Evolutionary conservation across 2,888 invertebrate species (phyloP), one percentile per base, ranked within the genome.

Genomic region (Pherbina coryleti): DNA sequence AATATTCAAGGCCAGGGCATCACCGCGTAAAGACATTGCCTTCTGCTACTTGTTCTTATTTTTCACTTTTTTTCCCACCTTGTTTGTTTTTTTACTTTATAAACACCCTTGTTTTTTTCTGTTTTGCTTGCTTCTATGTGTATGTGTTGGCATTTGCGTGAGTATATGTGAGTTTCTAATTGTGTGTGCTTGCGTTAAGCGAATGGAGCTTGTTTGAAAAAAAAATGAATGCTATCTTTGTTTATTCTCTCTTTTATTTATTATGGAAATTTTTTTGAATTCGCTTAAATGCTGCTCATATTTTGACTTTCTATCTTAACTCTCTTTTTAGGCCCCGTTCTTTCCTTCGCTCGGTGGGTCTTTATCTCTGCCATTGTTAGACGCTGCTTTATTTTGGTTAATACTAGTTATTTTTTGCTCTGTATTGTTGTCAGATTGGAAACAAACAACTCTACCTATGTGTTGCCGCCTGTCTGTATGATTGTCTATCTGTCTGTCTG

Each of bases 1-100:
- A 75, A 79, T 66, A 82, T 85, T 85, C 85, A 85, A 85, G 85
- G 85, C 86, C 85, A 86, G 86, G 82, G 84, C 84, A 85, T 84
- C 85, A 82, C 81, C n/a, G 37, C 81, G 80, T 84, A 25, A 82
- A 85, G 84, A 74, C 86, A 86, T 85, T 85, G 85, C 83, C 85
- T 71, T 77, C 55, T 22, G 19, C 69, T 62, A n/a, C 34, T 37
- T 60, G 25, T 66, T 44, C 19, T 28, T 34, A 25, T 28, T 44
- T 66, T 66, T 17, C 14, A 5, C 19, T 31, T 37, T 34, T 19
- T 28, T 19, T 66, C 44, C 2, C 28, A 14, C 34, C 31, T 3
- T 62, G 17, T 1, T 11, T 22, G 22, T 66, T 28, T 17, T 64
- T 34, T 66, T 57, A 19, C 7, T 37, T 8, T 37, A 37, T 37